phyloP scores from a whole-genome alignment of 2,113 vertebrate genomes.

The Microcebus lehilahytsara region DNA sequence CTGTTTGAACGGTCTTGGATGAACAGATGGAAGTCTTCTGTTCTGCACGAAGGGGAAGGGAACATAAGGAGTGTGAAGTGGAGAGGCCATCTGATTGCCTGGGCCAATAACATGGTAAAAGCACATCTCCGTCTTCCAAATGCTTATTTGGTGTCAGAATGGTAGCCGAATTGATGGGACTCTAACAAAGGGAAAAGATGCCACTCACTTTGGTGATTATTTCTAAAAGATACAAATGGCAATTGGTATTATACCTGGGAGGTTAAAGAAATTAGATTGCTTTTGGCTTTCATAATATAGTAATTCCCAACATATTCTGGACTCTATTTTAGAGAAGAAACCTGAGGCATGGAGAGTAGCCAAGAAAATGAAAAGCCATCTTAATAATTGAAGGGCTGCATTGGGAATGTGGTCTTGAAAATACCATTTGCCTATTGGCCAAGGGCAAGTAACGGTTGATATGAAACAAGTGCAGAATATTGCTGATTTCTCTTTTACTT shows the following conservation, averaged over 20 bases:
- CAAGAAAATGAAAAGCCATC: slow-evolving; percentile 49
- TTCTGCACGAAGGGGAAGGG: slow-evolving; percentile 97
- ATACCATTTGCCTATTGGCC: slow-evolving; percentile 33
- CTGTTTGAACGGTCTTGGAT: slow-evolving; percentile 97
- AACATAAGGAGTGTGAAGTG: slow-evolving; percentile 95
- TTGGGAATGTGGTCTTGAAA: slow-evolving; percentile 29
- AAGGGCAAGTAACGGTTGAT: background rate
- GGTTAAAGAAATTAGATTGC: slow-evolving; percentile 23
- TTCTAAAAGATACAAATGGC: background rate
- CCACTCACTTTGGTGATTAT: background rate
- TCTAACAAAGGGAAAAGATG: background rate
- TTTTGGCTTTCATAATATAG: background rate
- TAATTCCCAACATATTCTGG: slow-evolving; percentile 26
- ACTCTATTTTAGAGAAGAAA: slow-evolving; percentile 2
- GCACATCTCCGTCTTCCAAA: background rate
- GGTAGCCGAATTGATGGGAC: background rate
- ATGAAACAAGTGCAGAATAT: background rate
- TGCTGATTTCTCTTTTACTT: slow-evolving; percentile 5
- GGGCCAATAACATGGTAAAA: slow-evolving; percentile 97
- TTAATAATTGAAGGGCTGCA: slow-evolving; percentile 46
- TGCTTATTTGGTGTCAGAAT: background rate
- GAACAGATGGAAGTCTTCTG: slow-evolving; percentile 94
- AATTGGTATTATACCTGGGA: background rate
- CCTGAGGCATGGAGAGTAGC: slow-evolving; percentile 6
- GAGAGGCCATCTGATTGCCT: slow-evolving; percentile 96